Base-by-base conservation (phyloP, 1,140 invertebrate genomes). In the Solen grandis region DNA sequence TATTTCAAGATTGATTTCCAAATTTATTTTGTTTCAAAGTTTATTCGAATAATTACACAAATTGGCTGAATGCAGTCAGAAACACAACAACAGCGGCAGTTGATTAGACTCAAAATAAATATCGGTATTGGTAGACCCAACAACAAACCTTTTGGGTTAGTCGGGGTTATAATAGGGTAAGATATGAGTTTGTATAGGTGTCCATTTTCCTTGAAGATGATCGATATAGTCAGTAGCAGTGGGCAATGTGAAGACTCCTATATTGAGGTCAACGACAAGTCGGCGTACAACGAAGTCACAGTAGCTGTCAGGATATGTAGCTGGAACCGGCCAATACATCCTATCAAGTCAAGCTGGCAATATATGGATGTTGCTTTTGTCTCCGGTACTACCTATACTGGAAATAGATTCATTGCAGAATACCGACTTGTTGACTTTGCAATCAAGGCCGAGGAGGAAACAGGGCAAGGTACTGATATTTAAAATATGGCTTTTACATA, bases 321-420 rank as follows among this genome's bases (percentile, higher is more conserved):
- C 13, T 38, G 50, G 5, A 73, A 83, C 16, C 68, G 69, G 0
- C 59, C 54, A 29, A 59, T 66, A 46, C 33, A 66, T 5, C 22
- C 27, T 5, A 25, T 83, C 8, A 19, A 54, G 2, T 78, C 81
- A 13, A 83, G 75, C 10, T 83, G 81, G 81, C 75, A 83, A 3
- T 63, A 57, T 14, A 57, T 83, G 60, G 62, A 69, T 10, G 38
- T 83, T 13, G 75, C 74, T 35, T 83, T 83, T 52, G 36, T 59
- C 22, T 54, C 81, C 8, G 52, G 60, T n/a, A 50, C 33, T 0
- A n/a, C 27, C n/a, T 8, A 54, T 5, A 57, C 8, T 5, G 63
- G 69, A 46, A n/a, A 27, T 8, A 74, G 81, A 27, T 83, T 83
- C 68, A 36, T 73, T 3, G 81, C 66, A 1, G 59, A 66, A 78